Conservation (phyloP, 1,140 invertebrate species). For the Drosophila bocki region DNA sequence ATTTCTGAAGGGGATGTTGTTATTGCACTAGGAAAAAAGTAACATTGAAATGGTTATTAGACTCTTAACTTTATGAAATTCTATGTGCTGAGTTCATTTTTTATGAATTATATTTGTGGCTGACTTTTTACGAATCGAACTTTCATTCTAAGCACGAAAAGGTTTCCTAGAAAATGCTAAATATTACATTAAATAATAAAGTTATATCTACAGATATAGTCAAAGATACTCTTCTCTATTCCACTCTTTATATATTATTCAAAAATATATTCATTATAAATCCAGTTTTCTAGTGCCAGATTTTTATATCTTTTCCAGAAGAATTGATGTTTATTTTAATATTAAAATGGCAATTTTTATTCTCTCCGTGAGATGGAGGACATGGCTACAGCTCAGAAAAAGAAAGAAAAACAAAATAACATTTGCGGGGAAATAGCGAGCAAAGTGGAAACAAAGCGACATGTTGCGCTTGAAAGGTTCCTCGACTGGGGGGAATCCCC, state of each 20-base stretch:
- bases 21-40: slow-evolving; percentile 1
- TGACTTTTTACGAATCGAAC: too few species aligned
- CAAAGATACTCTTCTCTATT: not conserved
- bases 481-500: slow-evolving; percentile 33
- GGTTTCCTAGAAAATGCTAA: not conserved
- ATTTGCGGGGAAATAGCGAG: slow-evolving; percentile 37
- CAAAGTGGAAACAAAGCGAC: slow-evolving; percentile 78
- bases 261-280: too few species aligned
- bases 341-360: slow-evolving; percentile 10
- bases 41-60: not conserved
- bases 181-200: not conserved
- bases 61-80: too few species aligned
- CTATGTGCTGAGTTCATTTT: not conserved
- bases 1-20: not conserved
- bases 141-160: not conserved
- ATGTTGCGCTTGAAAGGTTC: slow-evolving; percentile 76
- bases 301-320: not conserved
- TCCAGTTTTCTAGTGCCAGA: not conserved
- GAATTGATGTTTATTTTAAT: slow-evolving; percentile 2
- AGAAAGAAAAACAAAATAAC: slow-evolving; percentile 17
- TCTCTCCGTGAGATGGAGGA: slow-evolving; percentile 15
- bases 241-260: not conserved
- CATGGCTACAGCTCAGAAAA: not conserved
- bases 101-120: not conserved
- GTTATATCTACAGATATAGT: not conserved